A percentile compares a stretch with the other conserved stretches of the same genome.
Conservation (phyloP, 2,888 invertebrate genomes). For the Andrena camellia region DNA sequence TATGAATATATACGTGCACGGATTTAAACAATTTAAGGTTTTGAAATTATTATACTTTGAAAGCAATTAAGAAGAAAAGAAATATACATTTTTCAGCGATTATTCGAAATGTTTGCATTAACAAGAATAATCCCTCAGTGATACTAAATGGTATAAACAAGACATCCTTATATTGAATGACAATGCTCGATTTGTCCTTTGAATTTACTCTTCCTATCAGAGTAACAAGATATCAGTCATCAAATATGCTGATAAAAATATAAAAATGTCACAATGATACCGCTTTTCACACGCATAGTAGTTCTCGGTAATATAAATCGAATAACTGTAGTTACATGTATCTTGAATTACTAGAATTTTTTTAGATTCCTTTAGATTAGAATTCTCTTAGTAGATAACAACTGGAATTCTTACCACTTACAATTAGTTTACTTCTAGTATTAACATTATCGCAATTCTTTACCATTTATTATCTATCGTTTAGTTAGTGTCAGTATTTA, state of each 20-base stretch:
- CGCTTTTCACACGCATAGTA: not conserved
- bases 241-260: slow-evolving; percentile 29
- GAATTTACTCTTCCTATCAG: slow-evolving; percentile 37
- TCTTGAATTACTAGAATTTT: not conserved
- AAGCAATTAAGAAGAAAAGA: too few relatives aligned
- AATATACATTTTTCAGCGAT: not conserved
- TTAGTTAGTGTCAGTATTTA: too few relatives aligned
- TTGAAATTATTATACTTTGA: too few relatives aligned
- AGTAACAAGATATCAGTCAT: slow-evolving; percentile 10
- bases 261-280: slow-evolving; percentile 17
- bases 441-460: too few relatives aligned
- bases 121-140: not conserved
- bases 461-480: too few relatives aligned
- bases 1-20: too few relatives aligned
- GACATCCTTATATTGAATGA: slow-evolving; percentile 21
- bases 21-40: too few relatives aligned
- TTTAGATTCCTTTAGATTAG: not conserved
- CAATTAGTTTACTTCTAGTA: too few relatives aligned
- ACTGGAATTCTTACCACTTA: too few relatives aligned
- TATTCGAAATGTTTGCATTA: not conserved
- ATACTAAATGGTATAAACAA: slow-evolving; percentile 10
- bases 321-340: not conserved
- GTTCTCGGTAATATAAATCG: not conserved
- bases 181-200: slow-evolving; percentile 38
- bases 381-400: not conserved